Evolutionary conservation across 2,113 vertebrate genomes (phyloP), one percentile per base, ranked within the genome.

Genomic region (Percina caprodes): DNA sequence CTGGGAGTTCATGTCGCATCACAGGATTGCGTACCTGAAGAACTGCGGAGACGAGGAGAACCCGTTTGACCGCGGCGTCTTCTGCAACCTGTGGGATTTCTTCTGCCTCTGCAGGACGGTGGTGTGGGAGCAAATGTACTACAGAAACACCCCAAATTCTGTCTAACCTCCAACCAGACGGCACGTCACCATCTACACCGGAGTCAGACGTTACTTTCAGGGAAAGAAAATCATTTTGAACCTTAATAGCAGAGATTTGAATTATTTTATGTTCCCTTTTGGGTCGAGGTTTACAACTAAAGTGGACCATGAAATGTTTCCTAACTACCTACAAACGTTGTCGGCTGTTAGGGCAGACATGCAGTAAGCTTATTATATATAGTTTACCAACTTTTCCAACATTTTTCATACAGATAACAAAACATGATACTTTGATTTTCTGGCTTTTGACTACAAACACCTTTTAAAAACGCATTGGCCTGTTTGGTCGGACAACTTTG

Each of bases 1-100:
- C 66, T 99, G 98, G 98, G 98, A 99, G 86, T 99, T 99, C 94
- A 96, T 98, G 95, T 97, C 98, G 0, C 94, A 93, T 0, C 96
- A 99, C 79, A 93, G 97, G 55, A 97, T 99, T 70, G 91, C 96
- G 23, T 99, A 99, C 95, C 96, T 99, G 93, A 95, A 91, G 39
- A 94, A 95, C 86, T 93, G 93, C 0, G 91, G 89, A 1, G 39
- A 87, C 1, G 94, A 96, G 83, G 92, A 96, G 80, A 98, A 96
- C 91, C 98, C 98, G 4, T 99, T 99, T 0, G 96, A 99, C 92
- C 96, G 94, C 0, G 97, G 98, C 0, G 46, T 96, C n/a, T 12
- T 95, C 80, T 95, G 94, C 82, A 99, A 99, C 84, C 93, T 99
- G 63, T 96, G 96, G 95, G 92, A 94, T 21, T 99, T 99, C 91